Evolutionary conservation across 1,140 invertebrate species (phyloP), one percentile per base, ranked within the genome.

Genomic region (Vollenhovia emeryi): DNA sequence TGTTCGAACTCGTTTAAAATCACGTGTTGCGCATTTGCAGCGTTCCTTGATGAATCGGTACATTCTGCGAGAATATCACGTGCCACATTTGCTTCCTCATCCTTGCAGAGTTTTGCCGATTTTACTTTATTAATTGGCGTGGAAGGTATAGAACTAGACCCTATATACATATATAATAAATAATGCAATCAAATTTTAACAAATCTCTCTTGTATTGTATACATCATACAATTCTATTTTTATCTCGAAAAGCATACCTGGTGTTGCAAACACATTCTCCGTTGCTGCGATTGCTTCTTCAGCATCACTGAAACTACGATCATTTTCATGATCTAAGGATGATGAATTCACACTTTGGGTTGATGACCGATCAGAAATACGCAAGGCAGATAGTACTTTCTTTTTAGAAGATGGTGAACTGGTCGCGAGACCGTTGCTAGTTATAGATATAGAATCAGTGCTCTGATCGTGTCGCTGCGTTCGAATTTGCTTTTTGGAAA

Each of bases 201-300:
- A 21, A 0, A 21, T 66, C 40, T 66, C 13, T 40, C n/a, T n/a
- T 43, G n/a, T n/a, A n/a, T n/a, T n/a, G n/a, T n/a, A 43, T 45
- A 15, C 11, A 21, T 33, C 2, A 33, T 21, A 15, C 8, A 21
- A 69, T 30, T 55, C 57, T 80, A 80, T 40, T 73, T 36, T 86
- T 73, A 76, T 55, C n/a, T 33, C 45, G 0, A 43, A 59, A 75
- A 76, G 15, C 18, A 36, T 93, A 94, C 94, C 93, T 90, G 93
- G 91, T 83, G 91, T 79, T 74, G 88, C 91, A 78, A 86, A 93
- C 82, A 93, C 88, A 88, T 92, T 93, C 91, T 94, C 94, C 59
- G 92, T 91, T 82, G 91, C 91, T 60, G 92, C 87, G 80, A 94
- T 93, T 79, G 94, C 93, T 93, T 95, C 94, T 80, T 95, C 94